Base-by-base conservation (phyloP, 2,113 vertebrate species). In the Puffinus mauretanicus region DNA sequence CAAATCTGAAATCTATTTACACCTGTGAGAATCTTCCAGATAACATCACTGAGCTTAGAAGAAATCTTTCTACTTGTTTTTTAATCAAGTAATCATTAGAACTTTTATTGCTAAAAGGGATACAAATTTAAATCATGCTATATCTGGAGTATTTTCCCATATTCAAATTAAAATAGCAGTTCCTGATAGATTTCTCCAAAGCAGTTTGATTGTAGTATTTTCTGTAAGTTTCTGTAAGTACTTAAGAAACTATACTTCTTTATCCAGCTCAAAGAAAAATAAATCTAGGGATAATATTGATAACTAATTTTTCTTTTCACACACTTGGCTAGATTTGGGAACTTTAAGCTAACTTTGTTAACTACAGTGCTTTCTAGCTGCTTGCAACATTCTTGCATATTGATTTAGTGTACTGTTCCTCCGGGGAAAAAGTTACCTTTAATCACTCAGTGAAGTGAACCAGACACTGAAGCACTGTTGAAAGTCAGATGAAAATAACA, bases 401-500 rank as follows among this genome's bases (percentile, higher is more conserved):
- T 79, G 89, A 95, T 96, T 95, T 82, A 17, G 3, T 47, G 58
- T 54, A 40, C 34, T 66, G 16, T 13, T 83, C 81, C 83, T 81
- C 57, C 16, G 55, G 88, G 77, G 34, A 6, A 83, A 84, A 65
- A 51, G 34, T 75, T 94, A 79, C 70, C 54, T 96, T 93, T 86
- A 87, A 92, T 92, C 58, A 77, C 84, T 87, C 55, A 49, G 70
- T 92, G 49, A 92, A 87, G 55, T 21, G 82, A 69, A n/a, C 12
- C 54, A 88, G 85, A 72, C 66, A 82, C n/a, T 16, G 76, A 92
- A 90, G 46, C 40, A 49, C 52, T 34, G 54, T 27, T 89, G 65
- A 93, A 95, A 93, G 89, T 88, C 88, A 90, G 91, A 71, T 32
- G 22, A 93, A 67, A 96, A 18, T 44, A 93, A 72, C 38, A 54